Percentiles rank a stretch among this genome's conserved stretches.
Conservation (phyloP, 2,797 vertebrate species). For the Poecilia gillii region DNA sequence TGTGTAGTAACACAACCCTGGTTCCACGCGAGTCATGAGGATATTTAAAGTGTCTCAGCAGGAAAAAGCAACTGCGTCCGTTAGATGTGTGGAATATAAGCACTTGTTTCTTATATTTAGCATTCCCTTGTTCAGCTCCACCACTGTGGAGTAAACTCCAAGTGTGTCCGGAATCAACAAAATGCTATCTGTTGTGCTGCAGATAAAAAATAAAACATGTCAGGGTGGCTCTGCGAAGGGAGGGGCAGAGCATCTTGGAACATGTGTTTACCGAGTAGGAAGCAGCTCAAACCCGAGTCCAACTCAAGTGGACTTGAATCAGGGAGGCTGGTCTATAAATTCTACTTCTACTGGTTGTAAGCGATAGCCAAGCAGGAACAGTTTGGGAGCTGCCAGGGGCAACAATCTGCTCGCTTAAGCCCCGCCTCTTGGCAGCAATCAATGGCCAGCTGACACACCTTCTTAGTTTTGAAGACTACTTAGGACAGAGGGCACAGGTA, state of each 20-base stretch:
- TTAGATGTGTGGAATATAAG: slow-evolving; percentile 62
- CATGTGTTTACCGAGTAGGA: slow-evolving; percentile 36
- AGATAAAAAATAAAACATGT: slow-evolving; percentile 30
- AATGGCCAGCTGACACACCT: slow-evolving; percentile 45
- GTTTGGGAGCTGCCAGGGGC: slow-evolving; percentile 73
- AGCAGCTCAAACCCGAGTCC: slow-evolving; percentile 42
- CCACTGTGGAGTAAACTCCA: slow-evolving; percentile 41
- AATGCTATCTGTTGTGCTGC: slow-evolving; percentile 66
- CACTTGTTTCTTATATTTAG: slow-evolving; percentile 49
- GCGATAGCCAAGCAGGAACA: slow-evolving; percentile 56
- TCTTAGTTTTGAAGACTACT: slow-evolving; percentile 30
- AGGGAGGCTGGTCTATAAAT: slow-evolving; percentile 64
- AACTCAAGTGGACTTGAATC: slow-evolving; percentile 39
- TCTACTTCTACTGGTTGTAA: slow-evolving; percentile 63
- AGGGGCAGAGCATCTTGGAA: slow-evolving; percentile 59
- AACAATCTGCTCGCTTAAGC: slow-evolving; percentile 78
- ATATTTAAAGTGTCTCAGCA: slow-evolving; percentile 76
- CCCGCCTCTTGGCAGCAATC: slow-evolving; percentile 62
- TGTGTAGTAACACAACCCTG: slow-evolving; percentile 72
- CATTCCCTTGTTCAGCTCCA: slow-evolving; percentile 34
- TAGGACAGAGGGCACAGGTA: slow-evolving; percentile 16
- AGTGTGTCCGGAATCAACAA: slow-evolving; percentile 60
- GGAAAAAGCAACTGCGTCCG: slow-evolving; percentile 54
- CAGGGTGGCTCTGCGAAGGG: slow-evolving; percentile 41
- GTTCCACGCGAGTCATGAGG: slow-evolving; percentile 54